Percentiles rank a stretch among this genome's conserved stretches.
Evolutionary conservation across 2,888 invertebrate species (phyloP).

Genomic region (Noctua pronuba): DNA sequence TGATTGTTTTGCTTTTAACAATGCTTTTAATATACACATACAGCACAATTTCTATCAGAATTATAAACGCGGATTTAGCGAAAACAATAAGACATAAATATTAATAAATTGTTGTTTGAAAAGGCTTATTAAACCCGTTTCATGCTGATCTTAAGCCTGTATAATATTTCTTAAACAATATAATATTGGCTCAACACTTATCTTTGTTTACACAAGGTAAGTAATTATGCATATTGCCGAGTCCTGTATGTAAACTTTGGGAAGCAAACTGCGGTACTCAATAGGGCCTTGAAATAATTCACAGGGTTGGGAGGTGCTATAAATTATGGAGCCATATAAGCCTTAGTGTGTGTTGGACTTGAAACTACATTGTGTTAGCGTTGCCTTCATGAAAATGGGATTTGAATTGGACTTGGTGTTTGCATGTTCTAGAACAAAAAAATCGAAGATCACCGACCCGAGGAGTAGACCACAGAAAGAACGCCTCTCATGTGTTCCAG

Average conservation of each 20-base stretch:
- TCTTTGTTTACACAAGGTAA: slow-evolving; percentile 63
- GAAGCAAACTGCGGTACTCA: slow-evolving; percentile 58
- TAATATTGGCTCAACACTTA: slow-evolving; percentile 52
- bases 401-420: neutral
- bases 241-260: slow-evolving; percentile 54
- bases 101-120: slow-evolving; percentile 37
- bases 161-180: slow-evolving; percentile 50
- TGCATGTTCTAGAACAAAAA: neutral
- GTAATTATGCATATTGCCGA: slow-evolving; percentile 67
- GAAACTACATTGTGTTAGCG: slow-evolving; percentile 7
- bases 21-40: neutral
- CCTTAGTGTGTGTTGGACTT: slow-evolving; percentile 10
- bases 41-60: neutral
- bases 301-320: slow-evolving; percentile 65
- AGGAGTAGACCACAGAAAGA: no score
- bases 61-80: slow-evolving; percentile 20
- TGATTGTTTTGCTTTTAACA: slow-evolving; percentile 4
- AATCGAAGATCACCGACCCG: neutral
- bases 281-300: slow-evolving; percentile 67
- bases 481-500: neutral
- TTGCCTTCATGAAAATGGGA: slow-evolving; percentile 1
- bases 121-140: slow-evolving; percentile 27
- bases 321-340: slow-evolving; percentile 56
- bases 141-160: slow-evolving; percentile 35
- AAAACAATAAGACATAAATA: slow-evolving; percentile 28